Conservation (phyloP, 2,113 vertebrate species). For the Prionailurus bengalensis region DNA sequence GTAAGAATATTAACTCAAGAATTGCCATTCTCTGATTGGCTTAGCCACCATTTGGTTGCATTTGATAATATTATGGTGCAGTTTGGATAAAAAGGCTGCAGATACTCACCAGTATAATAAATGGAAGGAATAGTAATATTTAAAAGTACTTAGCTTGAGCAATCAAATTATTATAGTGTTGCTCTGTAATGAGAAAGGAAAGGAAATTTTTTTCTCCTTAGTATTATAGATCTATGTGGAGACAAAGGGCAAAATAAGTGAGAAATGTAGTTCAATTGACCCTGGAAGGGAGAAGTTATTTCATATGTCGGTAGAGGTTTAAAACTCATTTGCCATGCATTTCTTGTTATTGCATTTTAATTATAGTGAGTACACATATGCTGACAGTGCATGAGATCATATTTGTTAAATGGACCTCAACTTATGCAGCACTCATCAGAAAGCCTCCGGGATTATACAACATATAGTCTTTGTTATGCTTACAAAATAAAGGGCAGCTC, state of each 20-base stretch:
- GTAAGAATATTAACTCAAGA: conserved; percentile 59
- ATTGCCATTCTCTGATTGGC: neutral
- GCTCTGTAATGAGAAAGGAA: conserved; percentile 45
- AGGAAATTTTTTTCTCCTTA: neutral
- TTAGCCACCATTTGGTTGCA: conserved; percentile 13
- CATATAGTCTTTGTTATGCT: conserved; percentile 37
- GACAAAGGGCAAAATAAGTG: conserved; percentile 61
- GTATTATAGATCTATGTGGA: conserved; percentile 36
- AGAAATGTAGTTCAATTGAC: conserved; percentile 73
- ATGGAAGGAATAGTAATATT: conserved; percentile 56
- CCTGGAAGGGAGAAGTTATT: conserved; percentile 68
- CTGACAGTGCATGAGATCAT: conserved; percentile 82
- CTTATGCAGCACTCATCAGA: conserved; percentile 72
- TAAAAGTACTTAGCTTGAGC: conserved; percentile 69
- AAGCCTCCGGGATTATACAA: conserved; percentile 32
- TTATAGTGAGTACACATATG: conserved; percentile 80
- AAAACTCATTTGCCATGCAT: conserved; percentile 76
- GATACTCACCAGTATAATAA: conserved; percentile 44
- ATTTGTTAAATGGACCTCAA: conserved; percentile 82
- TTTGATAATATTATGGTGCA: neutral
- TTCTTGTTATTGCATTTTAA: conserved; percentile 79
- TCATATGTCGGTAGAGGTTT: conserved; percentile 73
- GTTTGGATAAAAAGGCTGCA: neutral
- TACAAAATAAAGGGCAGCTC: conserved; percentile 42
- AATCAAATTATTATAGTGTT: conserved; percentile 65